These are phyloP conservation scores for Pomacea canaliculata DNA, from an alignment of 2,888 invertebrate species.

Conservation along the genomic window DNA sequence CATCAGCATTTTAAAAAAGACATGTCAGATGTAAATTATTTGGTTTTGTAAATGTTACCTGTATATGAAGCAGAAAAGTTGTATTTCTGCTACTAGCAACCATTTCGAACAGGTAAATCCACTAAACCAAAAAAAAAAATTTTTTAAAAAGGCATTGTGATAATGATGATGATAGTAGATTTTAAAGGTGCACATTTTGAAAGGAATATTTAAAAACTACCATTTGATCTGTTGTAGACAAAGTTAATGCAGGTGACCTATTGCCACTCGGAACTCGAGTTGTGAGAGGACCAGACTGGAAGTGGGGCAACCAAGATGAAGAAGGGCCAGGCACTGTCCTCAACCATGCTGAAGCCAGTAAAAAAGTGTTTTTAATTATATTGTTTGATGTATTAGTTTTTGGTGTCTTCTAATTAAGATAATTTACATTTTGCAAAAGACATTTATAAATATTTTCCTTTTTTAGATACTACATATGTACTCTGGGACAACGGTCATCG, in stretches of 20 bases:
- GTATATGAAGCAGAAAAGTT: too few relatives aligned
- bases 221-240: slow-evolving; percentile 6
- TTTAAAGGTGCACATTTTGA: neutral
- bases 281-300: slow-evolving; percentile 20
- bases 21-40: neutral
- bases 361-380: neutral
- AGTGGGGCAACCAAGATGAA: slow-evolving; percentile 11
- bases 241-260: slow-evolving; percentile 19
- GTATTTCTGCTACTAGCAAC: too few relatives aligned
- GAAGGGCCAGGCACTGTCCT: slow-evolving; percentile 16
- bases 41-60: neutral
- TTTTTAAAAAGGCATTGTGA: neutral
- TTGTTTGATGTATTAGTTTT: neutral
- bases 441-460: neutral
- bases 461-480: slow-evolving; percentile 8
- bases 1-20: too few relatives aligned
- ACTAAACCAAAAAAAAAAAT: too few relatives aligned
- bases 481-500: slow-evolving; percentile 4
- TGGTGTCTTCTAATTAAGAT: neutral
- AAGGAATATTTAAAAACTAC: neutral
- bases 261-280: slow-evolving; percentile 21
- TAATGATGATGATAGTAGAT: neutral
- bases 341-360: slow-evolving; percentile 10
- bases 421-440: neutral
- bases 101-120: too few relatives aligned